Base-by-base conservation (phyloP, 2,113 vertebrate species). In the Apteryx owenii region DNA sequence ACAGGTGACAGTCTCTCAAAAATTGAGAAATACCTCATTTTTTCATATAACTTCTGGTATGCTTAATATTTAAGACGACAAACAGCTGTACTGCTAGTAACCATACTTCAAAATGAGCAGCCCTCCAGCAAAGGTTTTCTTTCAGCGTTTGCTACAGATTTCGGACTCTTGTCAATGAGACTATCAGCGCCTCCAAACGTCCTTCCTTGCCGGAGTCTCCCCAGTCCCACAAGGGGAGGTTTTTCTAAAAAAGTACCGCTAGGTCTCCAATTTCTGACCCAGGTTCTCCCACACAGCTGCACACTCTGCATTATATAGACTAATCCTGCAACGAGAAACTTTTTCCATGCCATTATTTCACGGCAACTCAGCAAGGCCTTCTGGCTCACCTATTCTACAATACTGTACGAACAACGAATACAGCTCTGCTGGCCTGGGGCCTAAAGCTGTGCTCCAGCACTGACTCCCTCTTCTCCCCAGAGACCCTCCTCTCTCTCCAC, bases 201-300 rank as follows among this genome's bases (percentile, higher is more conserved):
- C 31, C 1, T 48, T 66, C 2, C 50, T 61, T 25, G 19, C 18
- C 21, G 21, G 28, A 79, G n/a, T 62, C 44, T 70, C 38, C 44
- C 8, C 28, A 42, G 26, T 10, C 21, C 31, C 48, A 51, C 0
- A 0, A 2, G 5, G 23, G 75, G 3, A 46, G 3, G 36, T 38
- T 38, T 38, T 38, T 38, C 36, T 38, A 38, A 38, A 38, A 38
- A 38, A 38, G 38, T 85, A 90, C 31, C 40, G n/a, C 16, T 53
- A 83, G 14, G 23, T n/a, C 42, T 28, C 56, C 38, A 9, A n/a
- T n/a, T 95, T 88, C 88, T 80, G 28, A 82, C 19, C 21, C 36
- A 77, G 21, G 31, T 73, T 93, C n/a, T 91, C 76, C 31, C 65
- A 82, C 42, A 9, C 31, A 31, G 29, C 13, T 16, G 66, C 40